A percentile compares a stretch with the other conserved stretches of the same genome.
Conservation (phyloP, 2,113 vertebrate species). For the Corythornis cristatus region DNA sequence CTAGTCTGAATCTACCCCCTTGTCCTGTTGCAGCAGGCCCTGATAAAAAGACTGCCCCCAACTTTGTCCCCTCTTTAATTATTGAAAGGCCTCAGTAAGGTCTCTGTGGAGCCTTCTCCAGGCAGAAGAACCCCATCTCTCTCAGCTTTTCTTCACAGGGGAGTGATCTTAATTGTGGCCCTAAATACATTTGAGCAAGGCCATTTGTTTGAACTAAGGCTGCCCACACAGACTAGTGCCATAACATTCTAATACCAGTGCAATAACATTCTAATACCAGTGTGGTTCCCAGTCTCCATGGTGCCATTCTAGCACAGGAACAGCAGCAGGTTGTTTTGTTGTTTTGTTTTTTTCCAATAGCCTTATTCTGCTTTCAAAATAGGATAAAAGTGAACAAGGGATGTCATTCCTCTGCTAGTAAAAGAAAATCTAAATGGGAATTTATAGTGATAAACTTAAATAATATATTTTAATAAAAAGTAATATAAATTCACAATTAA, state of each 20-base stretch:
- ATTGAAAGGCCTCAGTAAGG: neutral
- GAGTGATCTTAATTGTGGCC: too few relatives aligned
- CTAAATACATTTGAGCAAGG: neutral
- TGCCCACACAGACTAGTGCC: neutral
- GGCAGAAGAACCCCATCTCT: too few relatives aligned
- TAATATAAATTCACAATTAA: neutral
- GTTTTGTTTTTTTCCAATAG: neutral
- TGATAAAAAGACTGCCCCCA: neutral
- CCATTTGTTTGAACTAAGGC: neutral
- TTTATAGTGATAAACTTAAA: neutral
- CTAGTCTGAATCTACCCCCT: neutral
- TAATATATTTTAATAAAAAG: neutral
- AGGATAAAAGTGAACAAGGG: neutral
- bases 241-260: neutral
- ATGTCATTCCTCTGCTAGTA: neutral
- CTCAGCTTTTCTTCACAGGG: too few relatives aligned
- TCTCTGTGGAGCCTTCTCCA: too few relatives aligned
- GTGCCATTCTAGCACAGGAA: neutral
- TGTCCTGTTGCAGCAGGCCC: neutral
- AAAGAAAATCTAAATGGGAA: neutral
- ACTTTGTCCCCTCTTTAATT: neutral
- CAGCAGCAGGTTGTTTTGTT: neutral
- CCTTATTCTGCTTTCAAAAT: neutral
- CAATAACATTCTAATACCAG: neutral
- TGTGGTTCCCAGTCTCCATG: neutral